Evolutionary conservation across 2,888 invertebrate species (phyloP), one percentile per base, ranked within the genome.

Genomic region (Tupiocoris notatus): DNA sequence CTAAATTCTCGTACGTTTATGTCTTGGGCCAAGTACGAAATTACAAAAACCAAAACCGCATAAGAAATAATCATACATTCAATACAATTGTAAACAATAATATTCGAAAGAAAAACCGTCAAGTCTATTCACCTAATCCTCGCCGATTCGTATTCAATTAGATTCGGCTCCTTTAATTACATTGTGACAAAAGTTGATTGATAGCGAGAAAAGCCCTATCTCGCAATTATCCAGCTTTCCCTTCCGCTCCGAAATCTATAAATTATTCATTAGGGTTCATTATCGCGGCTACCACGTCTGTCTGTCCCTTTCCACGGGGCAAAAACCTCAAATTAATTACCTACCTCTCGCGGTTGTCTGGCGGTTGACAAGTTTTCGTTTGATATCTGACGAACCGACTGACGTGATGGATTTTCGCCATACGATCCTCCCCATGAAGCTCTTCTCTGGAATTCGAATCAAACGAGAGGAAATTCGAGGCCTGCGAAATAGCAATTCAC

Each of bases 231-330:
- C 70, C 58, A 23, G 20, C 58, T 70, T 70, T 70, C 70, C 23
- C 70, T 61, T 23, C 59, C 24, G 18, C 7, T 7, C 20, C 58
- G 23, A 68, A 70, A 70, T 70, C 70, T 70, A 70, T 70, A 70
- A 70, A 70, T 70, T 70, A 70, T 70, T 70, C 70, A 70, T 70
- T 70, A 70, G 70, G 24, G 70, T 70, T 70, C 70, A 70, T 70
- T 70, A 70, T 58, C 70, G 70, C 58, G 58, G 61, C 39, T 39
- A 22, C 70, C 54, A 23, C 70, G 39, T 56, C 56, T 57, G 57
- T 21, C 67, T 56, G n/a, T 65, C 25, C 39, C 18, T 20, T 20
- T 57, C 67, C 22, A 7, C 59, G 59, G 39, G 39, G 39, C 39
- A 39, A 39, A 70, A 70, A 70, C 70, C 70, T 70, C 70, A 70